Base-by-base conservation (phyloP, 1,140 invertebrate species). In the Hyposmocoma kahamanoa region DNA sequence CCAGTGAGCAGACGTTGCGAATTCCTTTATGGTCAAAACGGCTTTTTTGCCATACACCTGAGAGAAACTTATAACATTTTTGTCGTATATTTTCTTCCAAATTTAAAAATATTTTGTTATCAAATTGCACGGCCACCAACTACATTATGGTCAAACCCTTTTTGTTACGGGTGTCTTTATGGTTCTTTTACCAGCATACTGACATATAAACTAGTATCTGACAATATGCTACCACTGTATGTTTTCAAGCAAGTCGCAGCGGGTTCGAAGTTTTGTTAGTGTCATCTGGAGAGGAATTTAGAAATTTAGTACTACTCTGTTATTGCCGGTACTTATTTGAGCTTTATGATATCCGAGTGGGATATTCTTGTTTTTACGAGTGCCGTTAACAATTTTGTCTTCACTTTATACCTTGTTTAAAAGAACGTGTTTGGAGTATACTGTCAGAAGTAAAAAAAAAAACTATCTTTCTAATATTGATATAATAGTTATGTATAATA, bases 271-370 rank as follows among this genome's bases (percentile, higher is more conserved):
- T 63, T 67, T 62, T 59, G 60, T 67, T 67, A 67, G 60, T 67
- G 64, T 63, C 64, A 67, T 63, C 63, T 42, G 47, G 59, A 66
- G 63, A 59, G 59, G 62, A 66, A 66, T 66, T 66, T 66, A 62
- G 63, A 59, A 65, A 66, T 66, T 62, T 66, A 66, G 54, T 66
- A 47, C 32, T 47, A 46, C 55, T 51, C 42, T 38, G 32, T 43
- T 56, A 57, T 56, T 54, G 53, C 43, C n/a, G 44, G 22, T 46
- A 42, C 50, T 30, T 39, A 41, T 48, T 17, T 20, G 22, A 18
- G 11, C 20, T 41, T 41, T 41, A 36, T 36, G n/a, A 36, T 15
- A 36, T 26, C 32, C 32, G 18, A 36, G 32, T 13, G 32, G 32
- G 32, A n/a, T 39, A 39, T 38, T 38, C 26, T 47, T 38, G 13